Conservation (phyloP, 2,797 vertebrate genomes). For the Myotis pilosus region DNA sequence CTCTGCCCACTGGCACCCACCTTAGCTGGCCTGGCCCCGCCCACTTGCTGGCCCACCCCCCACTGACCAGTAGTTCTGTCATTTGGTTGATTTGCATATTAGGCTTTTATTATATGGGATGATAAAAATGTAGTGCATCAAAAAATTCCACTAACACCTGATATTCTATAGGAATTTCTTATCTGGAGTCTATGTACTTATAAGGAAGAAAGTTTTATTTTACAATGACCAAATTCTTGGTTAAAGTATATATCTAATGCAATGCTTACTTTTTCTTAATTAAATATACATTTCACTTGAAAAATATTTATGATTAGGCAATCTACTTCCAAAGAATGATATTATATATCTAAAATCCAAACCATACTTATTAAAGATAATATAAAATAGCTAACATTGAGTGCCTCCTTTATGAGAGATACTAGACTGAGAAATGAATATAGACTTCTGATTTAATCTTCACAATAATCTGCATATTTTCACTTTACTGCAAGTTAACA, state of each 20-base stretch:
- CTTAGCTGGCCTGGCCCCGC: too few species aligned
- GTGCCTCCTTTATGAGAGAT: not conserved
- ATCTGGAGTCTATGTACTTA: not conserved
- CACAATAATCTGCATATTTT: not conserved
- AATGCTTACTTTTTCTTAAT: conserved; percentile 33
- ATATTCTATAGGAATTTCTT: not conserved
- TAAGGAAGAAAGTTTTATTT: conserved; percentile 48
- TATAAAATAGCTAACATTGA: not conserved
- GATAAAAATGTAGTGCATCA: not conserved
- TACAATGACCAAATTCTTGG: conserved; percentile 5
- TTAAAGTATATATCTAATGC: not conserved
- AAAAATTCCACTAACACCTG: not conserved
- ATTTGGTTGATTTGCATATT: too few species aligned
- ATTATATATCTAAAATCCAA: not conserved
- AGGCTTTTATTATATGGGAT: not conserved
- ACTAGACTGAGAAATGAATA: not conserved
- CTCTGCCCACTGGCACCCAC: too few species aligned
- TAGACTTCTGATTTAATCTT: not conserved
- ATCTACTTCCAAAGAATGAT: not conserved
- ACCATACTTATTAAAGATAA: not conserved
- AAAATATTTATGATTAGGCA: conserved; percentile 29
- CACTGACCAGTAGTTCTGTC: too few species aligned
- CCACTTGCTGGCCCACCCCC: fast-evolving
- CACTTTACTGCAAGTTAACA: not conserved
- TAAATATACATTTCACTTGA: conserved; percentile 42